Evolutionary conservation across 2,113 vertebrate genomes (phyloP), one percentile per base, ranked within the genome.

Genomic region (Leucopsar rothschildi): DNA sequence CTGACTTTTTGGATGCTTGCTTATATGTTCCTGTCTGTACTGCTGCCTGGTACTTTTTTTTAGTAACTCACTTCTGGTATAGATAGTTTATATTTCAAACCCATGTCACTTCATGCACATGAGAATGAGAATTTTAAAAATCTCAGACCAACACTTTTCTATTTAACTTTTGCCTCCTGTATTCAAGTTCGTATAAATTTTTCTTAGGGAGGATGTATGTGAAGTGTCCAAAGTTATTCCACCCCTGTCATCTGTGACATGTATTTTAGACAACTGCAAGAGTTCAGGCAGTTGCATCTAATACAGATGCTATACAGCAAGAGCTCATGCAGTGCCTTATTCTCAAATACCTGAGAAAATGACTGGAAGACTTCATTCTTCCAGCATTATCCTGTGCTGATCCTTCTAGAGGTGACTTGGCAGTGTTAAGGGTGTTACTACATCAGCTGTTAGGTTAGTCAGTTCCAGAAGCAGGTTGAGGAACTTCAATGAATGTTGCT

Each of bases 221-320:
- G 21, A 80, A 39, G 22, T 70, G 27, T 87, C 59, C 31, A 45
- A 6, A 64, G 42, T n/a, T 61, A 17, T 5, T 68, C 24, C 11
- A 39, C 0, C 52, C 22, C 0, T 47, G 0, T 80, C 39, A 31
- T 15, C 7, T 24, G 1, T 47, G 47, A 53, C 35, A 13, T 15
- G 8, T 60, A 5, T 76, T 86, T 66, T 27, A 60, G 44, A 28
- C 25, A 83, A 27, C 40, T 57, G 25, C 33, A 50, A 47, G 37
- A 40, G 29, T 49, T 83, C 49, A 64, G 22, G 33, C 25, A 75
- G 18, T 50, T 72, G 11, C 18, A n/a, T 20, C 50, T 20, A 25
- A 15, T 42, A 12, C 0, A 29, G 57, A 17, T 83, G 10, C 15
- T 29, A 0, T n/a, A 37, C 15, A 71, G 25, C 39, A 68, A 11